Evolutionary conservation across 2,797 vertebrate species (phyloP).

Genomic region (Sebastes kiyomatsui): DNA sequence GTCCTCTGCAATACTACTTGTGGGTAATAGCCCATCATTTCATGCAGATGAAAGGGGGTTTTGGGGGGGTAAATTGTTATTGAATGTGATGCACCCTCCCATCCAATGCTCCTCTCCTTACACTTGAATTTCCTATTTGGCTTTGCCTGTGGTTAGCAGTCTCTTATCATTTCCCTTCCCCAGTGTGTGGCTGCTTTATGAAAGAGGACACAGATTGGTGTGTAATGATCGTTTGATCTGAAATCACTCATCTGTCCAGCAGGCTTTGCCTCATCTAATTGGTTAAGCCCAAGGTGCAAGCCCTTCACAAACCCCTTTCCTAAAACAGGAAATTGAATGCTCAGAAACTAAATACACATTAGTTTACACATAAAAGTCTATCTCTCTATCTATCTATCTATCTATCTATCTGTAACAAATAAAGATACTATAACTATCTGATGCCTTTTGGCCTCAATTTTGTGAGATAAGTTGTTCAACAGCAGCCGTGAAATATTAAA

Average conservation of each 20-base stretch:
- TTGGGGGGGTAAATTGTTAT: constrained; percentile 41
- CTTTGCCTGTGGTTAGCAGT: constrained; percentile 45
- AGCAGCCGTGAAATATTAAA: background rate
- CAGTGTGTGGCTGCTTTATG: constrained; percentile 28
- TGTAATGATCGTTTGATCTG: constrained; percentile 36
- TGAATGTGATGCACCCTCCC: constrained; percentile 53
- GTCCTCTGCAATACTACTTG: background rate
- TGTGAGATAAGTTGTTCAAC: background rate
- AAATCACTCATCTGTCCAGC: constrained; percentile 35
- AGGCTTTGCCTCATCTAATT: constrained; percentile 18
- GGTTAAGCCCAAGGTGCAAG: background rate
- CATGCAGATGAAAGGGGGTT: constrained; percentile 54
- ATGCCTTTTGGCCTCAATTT: background rate
- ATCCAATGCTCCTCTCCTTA: constrained; percentile 38
- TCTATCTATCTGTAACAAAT: background rate
- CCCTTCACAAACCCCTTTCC: background rate
- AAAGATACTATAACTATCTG: background rate
- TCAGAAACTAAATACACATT: background rate
- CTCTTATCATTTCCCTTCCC: constrained; percentile 42
- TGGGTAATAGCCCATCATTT: constrained; percentile 43
- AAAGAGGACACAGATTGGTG: constrained; percentile 27
- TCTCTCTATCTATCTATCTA: too few relatives aligned
- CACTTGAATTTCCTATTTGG: constrained; percentile 49
- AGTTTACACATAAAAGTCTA: too few relatives aligned
- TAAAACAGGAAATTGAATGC: background rate